Percentiles rank a stretch among this genome's conserved stretches.
phyloP scores from a whole-genome alignment of 2,113 vertebrate genomes.

The Boulengeromyrus knoepffleri region DNA sequence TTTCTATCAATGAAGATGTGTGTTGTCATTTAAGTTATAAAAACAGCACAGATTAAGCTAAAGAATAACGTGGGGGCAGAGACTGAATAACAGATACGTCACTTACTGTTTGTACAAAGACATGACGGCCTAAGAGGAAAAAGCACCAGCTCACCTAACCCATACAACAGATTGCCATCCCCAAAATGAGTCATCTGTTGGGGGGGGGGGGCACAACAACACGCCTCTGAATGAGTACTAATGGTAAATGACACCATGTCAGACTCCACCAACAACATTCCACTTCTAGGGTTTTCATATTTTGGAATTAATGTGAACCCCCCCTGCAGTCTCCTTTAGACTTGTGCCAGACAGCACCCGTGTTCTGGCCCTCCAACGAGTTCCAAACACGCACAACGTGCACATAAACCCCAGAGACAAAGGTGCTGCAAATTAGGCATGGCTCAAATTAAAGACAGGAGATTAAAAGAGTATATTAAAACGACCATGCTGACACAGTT shows the following conservation, averaged over 20 bases:
- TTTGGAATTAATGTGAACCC: constrained; percentile 28
- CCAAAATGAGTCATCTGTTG: neutral
- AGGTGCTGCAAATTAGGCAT: neutral
- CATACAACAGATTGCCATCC: neutral
- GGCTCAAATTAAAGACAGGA: constrained; percentile 4
- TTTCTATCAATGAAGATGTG: neutral
- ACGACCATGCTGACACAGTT: neutral
- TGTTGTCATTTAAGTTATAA: neutral
- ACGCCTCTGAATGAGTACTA: neutral
- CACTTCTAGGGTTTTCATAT: constrained; percentile 21
- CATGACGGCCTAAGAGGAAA: neutral
- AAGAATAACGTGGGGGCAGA: neutral
- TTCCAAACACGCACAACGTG: constrained; percentile 3
- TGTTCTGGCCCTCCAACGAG: neutral
- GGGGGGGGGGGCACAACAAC: neutral
- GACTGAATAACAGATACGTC: neutral
- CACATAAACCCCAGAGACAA: neutral
- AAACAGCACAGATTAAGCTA: neutral
- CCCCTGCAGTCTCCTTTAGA: neutral
- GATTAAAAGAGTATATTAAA: constrained; percentile 2
- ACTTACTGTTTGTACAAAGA: neutral
- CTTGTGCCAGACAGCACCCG: neutral
- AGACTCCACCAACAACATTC: constrained; percentile 21
- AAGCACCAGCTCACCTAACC: neutral
- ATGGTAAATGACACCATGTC: neutral